Evolutionary conservation across 2,797 vertebrate genomes (phyloP), one percentile per base, ranked within the genome.

Genomic region (Rhynchonycteris naso): DNA sequence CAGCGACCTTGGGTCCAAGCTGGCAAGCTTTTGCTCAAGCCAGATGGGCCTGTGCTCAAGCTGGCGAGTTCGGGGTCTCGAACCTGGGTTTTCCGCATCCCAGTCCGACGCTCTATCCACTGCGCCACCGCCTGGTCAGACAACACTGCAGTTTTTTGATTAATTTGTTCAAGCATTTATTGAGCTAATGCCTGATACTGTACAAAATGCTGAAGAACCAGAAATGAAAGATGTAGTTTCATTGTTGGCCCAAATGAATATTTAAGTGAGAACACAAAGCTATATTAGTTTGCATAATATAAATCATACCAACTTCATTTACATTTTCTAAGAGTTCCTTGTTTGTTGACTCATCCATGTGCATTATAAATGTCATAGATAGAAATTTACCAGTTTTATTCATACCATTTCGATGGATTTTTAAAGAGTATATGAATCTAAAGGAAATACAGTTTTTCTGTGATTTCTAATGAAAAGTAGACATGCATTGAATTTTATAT

Each of bases 121-220:
- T n/a, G n/a, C n/a, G n/a, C n/a, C n/a, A n/a, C n/a, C n/a, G n/a
- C n/a, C n/a, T n/a, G n/a, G n/a, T n/a, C n/a, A n/a, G n/a, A n/a
- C n/a, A n/a, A 92, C 30, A 78, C 30, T 81, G 38, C 68, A 26
- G 56, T 59, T 33, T 92, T 95, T 83, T 75, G 15, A 90, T 96
- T 85, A 9, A 69, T 84, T 91, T 24, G 71, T 95, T 87, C 63
- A 93, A 66, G 19, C 26, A 50, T 50, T 94, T 88, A 71, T 72
- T 93, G 66, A 92, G 14, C 7, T 47, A 80, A 90, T 91, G 26
- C 59, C 43, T 89, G 47, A 58, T 33, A 83, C 30, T 86, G 28
- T 79, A 26, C n/a, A 91, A 88, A 95, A 28, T 76, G 33, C 72
- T 90, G 38, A 93, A 91, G 84, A 79, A 79, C 4, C 54, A 86